Evolutionary conservation across 2,113 vertebrate species (phyloP), one percentile per base, ranked within the genome.

Genomic region (Mus pahari): DNA sequence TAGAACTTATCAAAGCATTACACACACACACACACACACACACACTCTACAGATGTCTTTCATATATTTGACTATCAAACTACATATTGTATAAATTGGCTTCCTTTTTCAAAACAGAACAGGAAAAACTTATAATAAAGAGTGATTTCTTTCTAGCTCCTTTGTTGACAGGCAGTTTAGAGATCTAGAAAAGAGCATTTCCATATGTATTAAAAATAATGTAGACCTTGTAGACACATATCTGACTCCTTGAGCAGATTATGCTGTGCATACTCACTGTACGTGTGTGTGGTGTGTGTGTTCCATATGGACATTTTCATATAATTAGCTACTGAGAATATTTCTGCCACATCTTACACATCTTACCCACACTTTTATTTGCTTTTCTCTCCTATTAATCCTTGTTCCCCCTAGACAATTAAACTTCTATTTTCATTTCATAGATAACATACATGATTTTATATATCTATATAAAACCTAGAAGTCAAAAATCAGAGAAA

Each of bases 61-160:
- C 20, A 3, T 95, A 62, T 95, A 60, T 84, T 78, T 58, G 36
- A 42, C 17, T 89, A 7, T 86, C 70, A 91, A 92, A 62, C 45
- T 71, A 16, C 86, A n/a, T 71, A 60, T 90, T 92, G 82, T 92
- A 36, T 96, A 92, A 83, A 64, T 89, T 92, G 33, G 55, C 62
- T 79, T 91, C 86, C 13, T 90, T 75, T 94, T 97, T 94, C 55
- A 60, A 94, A 89, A 90, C 53, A 75, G 77, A 92, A 36, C 62
- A 50, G 45, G 19, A 92, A 92, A 94, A 95, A 12, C 28, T 22
- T 31, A 4, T 68, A 89, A 53, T 89, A 55, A 31, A n/a, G 31
- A 42, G 19, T 11, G 64, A 50, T 22, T 50, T 31, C 48, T 97
- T 96, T 79, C 66, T 22, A 83, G n/a, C 86, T 88, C 42, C 79